These are phyloP conservation scores for Sebastolobus altivelis DNA, from an alignment of 2,797 vertebrate species.

Conservation along the genomic window DNA sequence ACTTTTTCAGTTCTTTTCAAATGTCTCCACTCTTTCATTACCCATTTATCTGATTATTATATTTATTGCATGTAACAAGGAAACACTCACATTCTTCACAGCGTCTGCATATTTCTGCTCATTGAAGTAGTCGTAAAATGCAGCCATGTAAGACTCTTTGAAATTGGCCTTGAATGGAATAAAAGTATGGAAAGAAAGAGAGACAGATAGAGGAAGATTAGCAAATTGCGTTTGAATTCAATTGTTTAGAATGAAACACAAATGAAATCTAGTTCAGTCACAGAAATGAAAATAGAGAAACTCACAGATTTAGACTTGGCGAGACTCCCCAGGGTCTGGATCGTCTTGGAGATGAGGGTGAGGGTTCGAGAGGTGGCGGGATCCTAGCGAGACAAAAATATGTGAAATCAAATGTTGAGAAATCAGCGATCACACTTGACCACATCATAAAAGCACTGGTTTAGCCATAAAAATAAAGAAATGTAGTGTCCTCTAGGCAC, in stretches of 20 bases:
- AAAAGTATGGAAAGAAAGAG: constrained; percentile 3
- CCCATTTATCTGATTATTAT: not conserved
- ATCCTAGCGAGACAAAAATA: constrained; percentile 83
- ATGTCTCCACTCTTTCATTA: not conserved
- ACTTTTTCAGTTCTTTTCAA: not conserved
- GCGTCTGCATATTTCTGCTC: constrained; percentile 99
- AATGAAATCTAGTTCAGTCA: not conserved
- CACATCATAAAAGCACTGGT: not conserved
- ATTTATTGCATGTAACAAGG: constrained; percentile 2
- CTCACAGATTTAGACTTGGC: constrained; percentile 98
- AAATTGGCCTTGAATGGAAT: constrained; percentile 92
- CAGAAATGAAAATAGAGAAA: constrained; percentile 38
- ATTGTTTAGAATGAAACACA: constrained; percentile 6
- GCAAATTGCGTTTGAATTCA: constrained; percentile 1
- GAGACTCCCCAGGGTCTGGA: constrained; percentile 97
- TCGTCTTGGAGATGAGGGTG: constrained; percentile 98
- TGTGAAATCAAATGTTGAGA: not conserved
- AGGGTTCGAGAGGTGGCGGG: constrained; percentile 95
- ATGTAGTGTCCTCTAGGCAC: not conserved
- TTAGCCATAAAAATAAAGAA: not conserved
- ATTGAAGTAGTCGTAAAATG: constrained; percentile 98
- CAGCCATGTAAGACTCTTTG: constrained; percentile 98
- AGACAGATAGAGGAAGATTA: constrained; percentile 9
- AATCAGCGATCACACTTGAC: not conserved
- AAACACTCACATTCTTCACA: constrained; percentile 95